Percentiles rank a stretch among this genome's conserved stretches.
Evolutionary conservation across 2,888 invertebrate genomes (phyloP).

Genomic region (Sisyra nigra): DNA sequence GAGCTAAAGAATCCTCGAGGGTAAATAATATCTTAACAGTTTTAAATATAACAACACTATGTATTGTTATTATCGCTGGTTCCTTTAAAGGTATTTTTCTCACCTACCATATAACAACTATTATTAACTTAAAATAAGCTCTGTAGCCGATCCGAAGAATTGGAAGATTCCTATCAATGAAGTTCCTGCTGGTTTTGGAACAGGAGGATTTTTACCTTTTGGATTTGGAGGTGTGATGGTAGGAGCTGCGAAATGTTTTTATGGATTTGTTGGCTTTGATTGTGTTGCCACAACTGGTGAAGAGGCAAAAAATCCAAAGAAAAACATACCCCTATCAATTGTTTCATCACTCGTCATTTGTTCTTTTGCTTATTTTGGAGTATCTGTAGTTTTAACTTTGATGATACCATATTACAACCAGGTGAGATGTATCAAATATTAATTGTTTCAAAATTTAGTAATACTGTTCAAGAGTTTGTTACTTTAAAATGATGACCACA

Average conservation of each 20-base stretch:
- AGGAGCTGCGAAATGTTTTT: conserved; percentile 79
- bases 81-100: conserved; percentile 52
- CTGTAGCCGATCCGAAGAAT: conserved; percentile 55
- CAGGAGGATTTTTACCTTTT: conserved; percentile 85
- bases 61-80: conserved; percentile 69
- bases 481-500: too few species aligned
- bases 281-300: conserved; percentile 84
- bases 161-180: conserved; percentile 54
- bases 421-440: too few species aligned
- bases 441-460: too few species aligned
- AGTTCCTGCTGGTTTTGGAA: conserved; percentile 44
- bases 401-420: conserved; percentile 85
- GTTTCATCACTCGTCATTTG: conserved; percentile 69
- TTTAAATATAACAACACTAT: conserved; percentile 69
- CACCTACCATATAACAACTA: background rate
- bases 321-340: conserved; percentile 81
- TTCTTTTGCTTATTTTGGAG: conserved; percentile 78
- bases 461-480: too few species aligned
- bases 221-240: conserved; percentile 78
- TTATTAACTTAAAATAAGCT: conserved; percentile 3
- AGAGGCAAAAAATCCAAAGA: conserved; percentile 85
- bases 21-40: conserved; percentile 85
- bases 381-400: conserved; percentile 83
- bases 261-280: conserved; percentile 93
- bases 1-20: conserved; percentile 67